phyloP scores from a whole-genome alignment of 1,140 invertebrate genomes.

The Drosophila pruinosa region DNA sequence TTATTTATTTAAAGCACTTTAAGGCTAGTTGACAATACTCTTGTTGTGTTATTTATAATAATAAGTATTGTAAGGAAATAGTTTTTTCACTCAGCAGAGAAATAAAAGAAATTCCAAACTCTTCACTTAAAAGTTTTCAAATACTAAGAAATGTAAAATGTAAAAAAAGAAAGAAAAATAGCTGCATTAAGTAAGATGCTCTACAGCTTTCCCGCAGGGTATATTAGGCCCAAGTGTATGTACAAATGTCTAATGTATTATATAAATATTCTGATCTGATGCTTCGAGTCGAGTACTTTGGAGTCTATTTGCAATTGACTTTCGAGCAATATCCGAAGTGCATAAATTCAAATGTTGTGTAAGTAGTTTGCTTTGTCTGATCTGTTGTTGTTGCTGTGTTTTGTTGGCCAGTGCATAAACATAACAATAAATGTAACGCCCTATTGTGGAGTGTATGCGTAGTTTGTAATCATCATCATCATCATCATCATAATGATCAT shows the following conservation, averaged over 20 bases:
- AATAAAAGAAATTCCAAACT: no score
- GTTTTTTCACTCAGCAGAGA: no score
- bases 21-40: no score
- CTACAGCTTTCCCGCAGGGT: no score
- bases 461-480: constrained; percentile 39
- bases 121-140: no score
- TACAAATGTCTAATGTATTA: no score
- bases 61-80: no score
- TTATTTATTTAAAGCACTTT: no score
- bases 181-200: no score
- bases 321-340: constrained; percentile 4
- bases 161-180: no score
- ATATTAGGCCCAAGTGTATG: background rate
- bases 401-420: constrained; percentile 34
- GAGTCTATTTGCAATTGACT: background rate
- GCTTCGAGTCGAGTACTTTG: background rate
- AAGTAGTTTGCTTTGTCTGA: constrained; percentile 10
- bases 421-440: constrained; percentile 45
- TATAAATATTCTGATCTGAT: background rate
- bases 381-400: background rate
- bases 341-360: constrained; percentile 26
- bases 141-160: no score
- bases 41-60: background rate
- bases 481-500: constrained; percentile 36
- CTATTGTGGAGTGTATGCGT: constrained; percentile 28